Percentiles rank a stretch among this genome's conserved stretches.
phyloP scores from a whole-genome alignment of 2,797 vertebrate genomes.

The Choloepus didactylus region DNA sequence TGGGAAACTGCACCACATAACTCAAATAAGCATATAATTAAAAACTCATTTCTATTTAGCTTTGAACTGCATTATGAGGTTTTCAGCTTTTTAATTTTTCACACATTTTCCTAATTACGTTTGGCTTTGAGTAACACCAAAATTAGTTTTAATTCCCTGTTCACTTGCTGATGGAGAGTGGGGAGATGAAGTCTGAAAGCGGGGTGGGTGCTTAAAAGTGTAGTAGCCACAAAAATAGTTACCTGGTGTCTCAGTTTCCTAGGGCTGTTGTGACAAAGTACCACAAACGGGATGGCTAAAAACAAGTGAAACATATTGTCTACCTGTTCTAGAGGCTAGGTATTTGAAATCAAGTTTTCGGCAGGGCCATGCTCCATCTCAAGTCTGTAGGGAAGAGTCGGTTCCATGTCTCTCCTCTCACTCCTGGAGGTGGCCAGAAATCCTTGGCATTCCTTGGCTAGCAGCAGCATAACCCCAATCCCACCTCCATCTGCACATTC shows the following conservation, averaged over 20 bases:
- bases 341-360: too few species aligned
- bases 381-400: too few species aligned
- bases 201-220: not conserved
- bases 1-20: not conserved
- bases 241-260: not conserved
- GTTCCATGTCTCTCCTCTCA: too few species aligned
- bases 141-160: conserved; percentile 33
- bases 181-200: not conserved
- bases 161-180: not conserved
- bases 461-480: too few species aligned
- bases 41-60: conserved; percentile 64
- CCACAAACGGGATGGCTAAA: too few species aligned
- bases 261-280: too few species aligned
- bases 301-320: too few species aligned
- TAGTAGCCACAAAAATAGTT: not conserved
- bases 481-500: too few species aligned
- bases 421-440: too few species aligned
- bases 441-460: too few species aligned
- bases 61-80: conserved; percentile 53
- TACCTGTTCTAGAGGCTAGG: too few species aligned
- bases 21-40: conserved; percentile 64
- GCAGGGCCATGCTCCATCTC: too few species aligned
- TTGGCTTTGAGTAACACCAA: conserved; percentile 66
- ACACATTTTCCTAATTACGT: conserved; percentile 57
- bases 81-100: conserved; percentile 65